These are phyloP conservation scores for Drosophila eohydei DNA, from an alignment of 2,888 invertebrate species.

Conservation along the genomic window DNA sequence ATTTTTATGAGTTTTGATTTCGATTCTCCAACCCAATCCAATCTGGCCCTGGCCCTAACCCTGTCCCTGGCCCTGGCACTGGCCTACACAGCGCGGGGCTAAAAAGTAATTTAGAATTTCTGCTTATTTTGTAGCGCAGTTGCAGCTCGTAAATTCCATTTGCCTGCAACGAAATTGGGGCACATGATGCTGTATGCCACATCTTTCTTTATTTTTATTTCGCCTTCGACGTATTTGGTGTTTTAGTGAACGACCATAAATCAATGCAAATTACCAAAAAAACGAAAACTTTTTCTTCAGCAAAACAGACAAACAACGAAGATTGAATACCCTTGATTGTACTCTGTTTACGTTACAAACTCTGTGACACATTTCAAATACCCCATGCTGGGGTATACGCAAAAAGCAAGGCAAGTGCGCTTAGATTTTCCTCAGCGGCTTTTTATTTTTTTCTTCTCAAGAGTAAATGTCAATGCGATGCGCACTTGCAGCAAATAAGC, in stretches of 20 bases:
- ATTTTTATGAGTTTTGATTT: constrained; percentile 78
- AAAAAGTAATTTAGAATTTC: constrained; percentile 65
- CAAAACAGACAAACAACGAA: neutral
- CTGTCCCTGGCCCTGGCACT: constrained; percentile 14
- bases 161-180: constrained; percentile 45
- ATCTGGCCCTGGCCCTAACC: constrained; percentile 11
- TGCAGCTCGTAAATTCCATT: constrained; percentile 44
- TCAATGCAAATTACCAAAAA: constrained; percentile 48
- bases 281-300: too few species aligned
- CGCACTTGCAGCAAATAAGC: constrained; percentile 76
- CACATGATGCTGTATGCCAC: constrained; percentile 35
- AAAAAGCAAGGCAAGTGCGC: constrained; percentile 16
- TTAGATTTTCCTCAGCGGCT: constrained; percentile 14
- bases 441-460: constrained; percentile 16
- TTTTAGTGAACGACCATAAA: constrained; percentile 59
- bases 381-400: neutral
- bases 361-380: neutral
- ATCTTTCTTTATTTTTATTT: constrained; percentile 12
- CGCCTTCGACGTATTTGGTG: constrained; percentile 44
- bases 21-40: constrained; percentile 59
- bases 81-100: constrained; percentile 25
- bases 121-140: constrained; percentile 52
- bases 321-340: constrained; percentile 3
- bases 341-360: neutral
- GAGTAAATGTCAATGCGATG: constrained; percentile 75